These are phyloP conservation scores for Amblyteles armatorius DNA, from an alignment of 2,888 invertebrate genomes.

Conservation along the genomic window DNA sequence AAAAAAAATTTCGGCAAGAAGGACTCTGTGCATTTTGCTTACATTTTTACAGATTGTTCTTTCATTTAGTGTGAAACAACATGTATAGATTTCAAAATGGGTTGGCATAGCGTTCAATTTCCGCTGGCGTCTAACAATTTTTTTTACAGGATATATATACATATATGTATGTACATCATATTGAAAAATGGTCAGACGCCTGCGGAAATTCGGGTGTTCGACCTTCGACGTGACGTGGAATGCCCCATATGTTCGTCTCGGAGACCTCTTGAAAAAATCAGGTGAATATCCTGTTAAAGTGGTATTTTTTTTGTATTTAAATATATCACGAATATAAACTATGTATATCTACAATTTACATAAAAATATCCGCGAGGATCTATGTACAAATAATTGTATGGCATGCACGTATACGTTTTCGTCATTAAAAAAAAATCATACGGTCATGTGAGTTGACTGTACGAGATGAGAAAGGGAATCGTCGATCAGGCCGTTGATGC, in stretches of 20 bases:
- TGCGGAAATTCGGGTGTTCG: too few relatives aligned
- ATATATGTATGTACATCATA: too few relatives aligned
- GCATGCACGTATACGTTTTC: slow-evolving; percentile 61
- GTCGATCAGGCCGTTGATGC: slow-evolving; percentile 17
- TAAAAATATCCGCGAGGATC: slow-evolving; percentile 51
- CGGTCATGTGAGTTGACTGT: slow-evolving; percentile 1
- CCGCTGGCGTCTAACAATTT: too few relatives aligned
- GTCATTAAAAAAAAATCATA: slow-evolving; percentile 22
- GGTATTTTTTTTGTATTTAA: slow-evolving; percentile 38
- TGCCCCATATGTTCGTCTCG: slow-evolving; percentile 28
- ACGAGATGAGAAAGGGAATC: slow-evolving; percentile 28
- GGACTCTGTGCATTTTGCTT: too few relatives aligned
- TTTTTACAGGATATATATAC: too few relatives aligned
- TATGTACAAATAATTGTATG: slow-evolving; percentile 64
- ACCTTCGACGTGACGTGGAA: too few relatives aligned
- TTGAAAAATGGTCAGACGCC: too few relatives aligned
- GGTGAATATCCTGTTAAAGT: slow-evolving; percentile 42
- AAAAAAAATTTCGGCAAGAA: too few relatives aligned
- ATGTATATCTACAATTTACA: slow-evolving; percentile 61
- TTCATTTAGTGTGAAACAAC: too few relatives aligned
- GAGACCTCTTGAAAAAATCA: slow-evolving; percentile 53
- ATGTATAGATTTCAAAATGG: too few relatives aligned
- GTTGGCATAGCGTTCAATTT: too few relatives aligned
- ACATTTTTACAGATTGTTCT: too few relatives aligned
- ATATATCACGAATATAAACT: slow-evolving; percentile 61